Evolutionary conservation across 1,140 invertebrate genomes (phyloP).

Genomic region (Araneus ventricosus): DNA sequence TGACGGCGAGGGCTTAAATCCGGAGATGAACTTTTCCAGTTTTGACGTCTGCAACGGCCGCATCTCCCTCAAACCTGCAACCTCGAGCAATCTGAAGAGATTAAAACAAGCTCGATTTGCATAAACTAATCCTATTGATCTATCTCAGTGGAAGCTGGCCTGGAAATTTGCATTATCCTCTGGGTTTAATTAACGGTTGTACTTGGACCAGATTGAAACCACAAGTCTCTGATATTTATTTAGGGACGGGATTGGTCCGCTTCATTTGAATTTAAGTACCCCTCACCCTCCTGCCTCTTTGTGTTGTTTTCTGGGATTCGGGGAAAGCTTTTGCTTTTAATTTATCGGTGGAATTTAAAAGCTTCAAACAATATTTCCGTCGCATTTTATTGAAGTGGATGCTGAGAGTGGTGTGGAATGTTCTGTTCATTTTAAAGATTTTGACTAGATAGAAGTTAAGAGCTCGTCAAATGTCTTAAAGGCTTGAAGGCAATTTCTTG

Average conservation of each 20-base stretch:
- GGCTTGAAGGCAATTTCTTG: too few species aligned
- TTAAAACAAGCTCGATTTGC: slow-evolving; percentile 60
- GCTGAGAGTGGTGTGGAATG: background rate
- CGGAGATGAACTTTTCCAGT: slow-evolving; percentile 25
- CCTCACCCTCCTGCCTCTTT: background rate
- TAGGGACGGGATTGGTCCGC: slow-evolving; percentile 5
- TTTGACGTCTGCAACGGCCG: background rate
- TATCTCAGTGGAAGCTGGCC: slow-evolving; percentile 4
- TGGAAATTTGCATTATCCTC: slow-evolving; percentile 60
- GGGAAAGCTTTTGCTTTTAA: background rate
- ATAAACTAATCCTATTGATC: slow-evolving; percentile 68
- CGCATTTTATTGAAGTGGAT: background rate
- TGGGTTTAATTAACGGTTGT: slow-evolving; percentile 63
- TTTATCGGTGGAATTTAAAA: background rate
- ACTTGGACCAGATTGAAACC: slow-evolving; percentile 48
- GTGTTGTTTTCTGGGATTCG: background rate
- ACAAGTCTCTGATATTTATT: slow-evolving; percentile 56
- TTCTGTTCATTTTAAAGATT: background rate
- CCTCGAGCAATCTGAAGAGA: slow-evolving; percentile 42
- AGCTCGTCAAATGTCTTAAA: too few species aligned
- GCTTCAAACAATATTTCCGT: slow-evolving; percentile 19
- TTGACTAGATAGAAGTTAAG: too few species aligned
- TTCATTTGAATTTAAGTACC: slow-evolving; percentile 61
- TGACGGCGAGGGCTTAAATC: background rate
- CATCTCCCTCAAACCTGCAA: background rate